Evolutionary conservation across 2,888 invertebrate species (phyloP), one percentile per base, ranked within the genome.

Genomic region (Agrochola macilenta): DNA sequence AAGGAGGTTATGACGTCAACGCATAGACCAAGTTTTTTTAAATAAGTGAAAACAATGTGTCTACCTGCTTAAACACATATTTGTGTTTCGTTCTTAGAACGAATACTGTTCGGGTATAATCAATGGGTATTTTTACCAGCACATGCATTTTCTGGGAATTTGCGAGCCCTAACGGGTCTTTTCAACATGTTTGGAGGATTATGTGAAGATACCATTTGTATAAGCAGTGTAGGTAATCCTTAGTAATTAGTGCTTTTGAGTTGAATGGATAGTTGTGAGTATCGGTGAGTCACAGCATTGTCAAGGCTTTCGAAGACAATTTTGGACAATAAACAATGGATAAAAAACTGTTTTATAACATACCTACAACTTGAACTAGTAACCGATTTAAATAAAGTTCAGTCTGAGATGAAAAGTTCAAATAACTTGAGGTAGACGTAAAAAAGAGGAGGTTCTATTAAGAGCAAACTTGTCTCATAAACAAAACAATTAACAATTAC

Each of bases 61-160:
- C 68, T 85, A 88, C 86, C 89, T 88, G 87, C 17, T n/a, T 61
- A 30, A 64, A 82, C 66, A 77, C 69, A 64, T 78, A 58, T n/a
- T 14, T 23, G 5, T 11, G 20, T 26, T 1, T 26, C 23, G n/a
- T 83, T 76, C 86, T 11, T 3, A 69, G 88, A 87, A 86, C 1
- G 11, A 63, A 73, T 69, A 70, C 12, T 39, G 26, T 63, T 60
- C 35, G 39, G 70, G 49, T 20, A 35, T 20, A n/a, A 23, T 69
- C 60, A 71, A 71, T 65, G 60, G 78, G 64, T n/a, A 30, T 54
- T 17, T 64, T 77, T 60, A 39, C 52, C 68, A 63, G 54, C 54
- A 78, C 72, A 78, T 71, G 63, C 49, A 17, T 14, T 66, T 85
- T 52, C 68, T 26, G 52, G 23, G 79, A 79, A 73, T 54, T 52